Percentiles rank a stretch among this genome's conserved stretches.
Conservation (phyloP, 2,888 invertebrate genomes). For the Zeuzera pyrina region DNA sequence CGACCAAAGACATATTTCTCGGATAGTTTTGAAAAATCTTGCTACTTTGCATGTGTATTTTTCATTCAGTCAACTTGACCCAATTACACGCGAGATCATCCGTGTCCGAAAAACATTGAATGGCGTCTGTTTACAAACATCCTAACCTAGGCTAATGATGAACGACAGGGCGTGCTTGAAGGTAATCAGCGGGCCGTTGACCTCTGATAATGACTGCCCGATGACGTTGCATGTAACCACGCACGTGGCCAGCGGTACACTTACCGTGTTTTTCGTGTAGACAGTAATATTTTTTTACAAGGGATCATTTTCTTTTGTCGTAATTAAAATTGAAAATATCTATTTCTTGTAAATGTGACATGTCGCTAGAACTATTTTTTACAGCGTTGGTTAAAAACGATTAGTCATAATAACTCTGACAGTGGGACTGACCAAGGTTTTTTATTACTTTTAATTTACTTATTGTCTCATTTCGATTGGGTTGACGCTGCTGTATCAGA, state of each 20-base stretch:
- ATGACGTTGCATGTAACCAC: slow-evolving; percentile 62
- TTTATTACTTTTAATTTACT: slow-evolving; percentile 19
- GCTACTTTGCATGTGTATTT: too few relatives aligned
- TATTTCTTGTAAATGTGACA: too few relatives aligned
- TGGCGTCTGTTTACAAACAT: slow-evolving; percentile 69
- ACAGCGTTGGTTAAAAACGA: too few relatives aligned
- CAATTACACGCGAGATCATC: slow-evolving; percentile 40
- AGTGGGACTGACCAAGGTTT: slow-evolving; percentile 5
- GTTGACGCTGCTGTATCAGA: slow-evolving; percentile 36
- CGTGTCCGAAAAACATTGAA: slow-evolving; percentile 40
- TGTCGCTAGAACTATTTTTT: too few relatives aligned
- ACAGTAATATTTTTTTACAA: too few relatives aligned
- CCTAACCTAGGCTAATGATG: slow-evolving; percentile 73
- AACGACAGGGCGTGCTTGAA: slow-evolving; percentile 63
- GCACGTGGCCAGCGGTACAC: slow-evolving; percentile 48
- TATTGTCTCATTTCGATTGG: slow-evolving; percentile 21
- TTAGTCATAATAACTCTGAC: slow-evolving; percentile 12
- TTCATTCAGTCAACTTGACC: slow-evolving; percentile 23
- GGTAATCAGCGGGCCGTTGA: slow-evolving; percentile 67
- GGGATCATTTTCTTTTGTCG: too few relatives aligned
- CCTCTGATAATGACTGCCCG: slow-evolving; percentile 68
- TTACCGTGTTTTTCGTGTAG: too few relatives aligned
- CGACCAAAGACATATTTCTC: too few relatives aligned
- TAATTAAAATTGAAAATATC: too few relatives aligned
- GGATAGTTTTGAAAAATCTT: too few relatives aligned